Conservation (phyloP, 2,113 vertebrate genomes). For the Abramis brama region DNA sequence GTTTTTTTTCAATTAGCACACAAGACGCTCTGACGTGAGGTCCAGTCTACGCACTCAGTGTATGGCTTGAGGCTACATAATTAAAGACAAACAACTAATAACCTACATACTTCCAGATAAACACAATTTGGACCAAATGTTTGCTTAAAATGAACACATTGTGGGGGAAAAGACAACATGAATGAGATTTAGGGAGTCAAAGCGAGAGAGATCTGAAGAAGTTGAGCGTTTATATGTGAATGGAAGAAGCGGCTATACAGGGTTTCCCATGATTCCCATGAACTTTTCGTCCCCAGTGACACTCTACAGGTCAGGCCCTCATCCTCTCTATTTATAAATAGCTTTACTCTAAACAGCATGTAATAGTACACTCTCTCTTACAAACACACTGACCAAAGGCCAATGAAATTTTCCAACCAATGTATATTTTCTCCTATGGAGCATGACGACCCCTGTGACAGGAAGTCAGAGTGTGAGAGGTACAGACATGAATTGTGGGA, state of each 20-base stretch:
- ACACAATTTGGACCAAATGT: slow-evolving; percentile 3
- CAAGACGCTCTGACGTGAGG: neutral
- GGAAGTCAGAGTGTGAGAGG: slow-evolving; percentile 29
- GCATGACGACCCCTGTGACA: neutral
- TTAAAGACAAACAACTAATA: slow-evolving; percentile 25
- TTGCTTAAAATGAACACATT: slow-evolving; percentile 8
- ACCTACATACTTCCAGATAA: neutral
- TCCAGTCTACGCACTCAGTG: neutral
- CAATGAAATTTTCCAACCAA: slow-evolving; percentile 1
- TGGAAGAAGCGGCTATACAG: neutral
- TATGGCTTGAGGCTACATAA: neutral
- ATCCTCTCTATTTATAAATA: slow-evolving; percentile 45
- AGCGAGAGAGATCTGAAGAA: neutral
- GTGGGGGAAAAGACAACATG: neutral
- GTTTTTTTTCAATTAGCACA: neutral
- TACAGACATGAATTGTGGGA: neutral
- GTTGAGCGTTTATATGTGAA: neutral
- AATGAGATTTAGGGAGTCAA: neutral
- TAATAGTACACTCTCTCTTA: slow-evolving; percentile 12
- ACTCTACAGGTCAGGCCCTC: slow-evolving; percentile 24
- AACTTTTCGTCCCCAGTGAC: slow-evolving; percentile 45
- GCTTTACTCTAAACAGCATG: slow-evolving; percentile 26
- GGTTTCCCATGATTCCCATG: slow-evolving; percentile 43
- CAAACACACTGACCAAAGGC: slow-evolving; percentile 22
- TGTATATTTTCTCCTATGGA: slow-evolving; percentile 2